phyloP scores from a whole-genome alignment of 2,113 vertebrate genomes.

The Anhinga anhinga region DNA sequence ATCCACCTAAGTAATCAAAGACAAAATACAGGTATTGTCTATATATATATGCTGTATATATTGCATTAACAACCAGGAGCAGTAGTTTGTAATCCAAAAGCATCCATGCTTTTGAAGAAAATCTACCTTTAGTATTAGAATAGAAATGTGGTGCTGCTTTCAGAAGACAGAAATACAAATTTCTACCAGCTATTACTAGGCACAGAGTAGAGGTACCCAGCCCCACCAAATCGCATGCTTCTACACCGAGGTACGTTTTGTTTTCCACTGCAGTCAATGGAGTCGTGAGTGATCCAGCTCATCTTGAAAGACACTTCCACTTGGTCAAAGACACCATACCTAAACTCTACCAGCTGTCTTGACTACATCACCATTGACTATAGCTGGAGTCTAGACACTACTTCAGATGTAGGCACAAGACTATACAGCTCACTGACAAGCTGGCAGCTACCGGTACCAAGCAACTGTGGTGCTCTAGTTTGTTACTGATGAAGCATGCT shows the following conservation, averaged over 20 bases:
- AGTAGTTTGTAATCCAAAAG: background rate
- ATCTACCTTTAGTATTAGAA: background rate
- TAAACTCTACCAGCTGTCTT: background rate
- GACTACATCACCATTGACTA: background rate
- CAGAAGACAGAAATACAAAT: background rate
- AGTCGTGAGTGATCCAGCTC: background rate
- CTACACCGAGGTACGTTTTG: background rate
- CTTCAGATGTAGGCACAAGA: background rate
- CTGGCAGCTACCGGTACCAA: background rate
- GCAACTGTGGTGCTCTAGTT: accelerated
- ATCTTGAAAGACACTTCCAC: background rate
- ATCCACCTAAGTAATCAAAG: background rate
- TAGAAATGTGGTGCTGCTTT: background rate
- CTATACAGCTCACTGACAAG: background rate
- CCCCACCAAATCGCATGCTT: background rate
- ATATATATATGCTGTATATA: background rate
- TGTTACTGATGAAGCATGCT: accelerated
- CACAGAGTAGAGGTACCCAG: background rate
- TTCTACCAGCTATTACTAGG: background rate
- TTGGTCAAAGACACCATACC: accelerated
- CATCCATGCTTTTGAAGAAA: background rate
- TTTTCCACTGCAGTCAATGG: background rate
- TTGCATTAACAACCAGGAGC: background rate
- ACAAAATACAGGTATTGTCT: background rate
- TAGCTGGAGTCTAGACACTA: background rate